Percentiles rank a stretch among this genome's conserved stretches.
phyloP scores from a whole-genome alignment of 2,888 invertebrate genomes.

The Lasioglossum marginatum region DNA sequence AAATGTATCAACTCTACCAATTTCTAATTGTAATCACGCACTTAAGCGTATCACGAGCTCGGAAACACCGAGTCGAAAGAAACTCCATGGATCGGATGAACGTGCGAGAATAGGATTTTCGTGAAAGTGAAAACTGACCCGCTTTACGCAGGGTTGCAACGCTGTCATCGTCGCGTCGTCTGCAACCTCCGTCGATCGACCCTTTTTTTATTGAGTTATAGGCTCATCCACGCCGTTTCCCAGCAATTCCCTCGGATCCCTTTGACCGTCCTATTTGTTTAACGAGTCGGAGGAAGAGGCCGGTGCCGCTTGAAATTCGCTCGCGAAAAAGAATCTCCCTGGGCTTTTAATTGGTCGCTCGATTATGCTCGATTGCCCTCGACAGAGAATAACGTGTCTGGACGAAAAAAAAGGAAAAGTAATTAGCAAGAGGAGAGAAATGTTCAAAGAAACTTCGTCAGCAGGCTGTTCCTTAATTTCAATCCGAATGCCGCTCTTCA shows the following conservation, averaged over 20 bases:
- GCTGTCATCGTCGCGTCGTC: neutral
- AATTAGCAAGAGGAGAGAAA: neutral
- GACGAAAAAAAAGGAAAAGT: neutral
- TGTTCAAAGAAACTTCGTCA: neutral
- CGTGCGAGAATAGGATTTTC: neutral
- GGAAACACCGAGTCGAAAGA: neutral
- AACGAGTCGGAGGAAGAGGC: constrained; percentile 28
- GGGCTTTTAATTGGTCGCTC: constrained; percentile 32
- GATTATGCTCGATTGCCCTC: constrained; percentile 28
- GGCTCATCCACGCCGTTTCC: constrained; percentile 41
- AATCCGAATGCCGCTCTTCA: neutral
- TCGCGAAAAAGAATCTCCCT: constrained; percentile 23
- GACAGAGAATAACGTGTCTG: neutral
- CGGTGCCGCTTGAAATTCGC: constrained; percentile 26
- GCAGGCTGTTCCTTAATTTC: neutral
- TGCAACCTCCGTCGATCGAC: constrained; percentile 13
- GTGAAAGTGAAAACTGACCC: neutral
- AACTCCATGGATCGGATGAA: neutral
- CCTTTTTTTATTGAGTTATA: constrained; percentile 37
- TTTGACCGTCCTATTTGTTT: constrained; percentile 53
- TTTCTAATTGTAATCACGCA: neutral
- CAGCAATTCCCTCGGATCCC: constrained; percentile 20
- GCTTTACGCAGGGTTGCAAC: neutral
- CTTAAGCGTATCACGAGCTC: neutral
- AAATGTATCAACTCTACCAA: neutral